These are phyloP conservation scores for Pleuronectes platessa DNA, from an alignment of 2,113 vertebrate genomes.

Conservation along the genomic window DNA sequence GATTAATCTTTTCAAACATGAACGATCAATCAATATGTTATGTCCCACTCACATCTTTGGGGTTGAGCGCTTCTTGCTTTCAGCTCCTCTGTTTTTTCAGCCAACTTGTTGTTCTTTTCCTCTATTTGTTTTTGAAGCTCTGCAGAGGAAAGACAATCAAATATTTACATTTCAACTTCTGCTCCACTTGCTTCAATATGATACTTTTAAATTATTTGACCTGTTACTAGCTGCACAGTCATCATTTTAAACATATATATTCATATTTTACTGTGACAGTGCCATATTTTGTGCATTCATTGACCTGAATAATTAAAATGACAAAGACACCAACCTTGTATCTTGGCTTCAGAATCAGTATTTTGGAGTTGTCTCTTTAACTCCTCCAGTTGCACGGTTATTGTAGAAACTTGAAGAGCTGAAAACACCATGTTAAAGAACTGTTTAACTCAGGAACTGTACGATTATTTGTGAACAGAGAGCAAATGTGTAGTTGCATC, in stretches of 20 bases:
- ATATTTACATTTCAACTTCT: too few relatives aligned
- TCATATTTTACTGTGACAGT: not conserved
- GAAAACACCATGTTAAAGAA: constrained; percentile 12
- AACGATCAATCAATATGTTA: not conserved
- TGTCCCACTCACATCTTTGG: constrained; percentile 38
- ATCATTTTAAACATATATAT: not conserved
- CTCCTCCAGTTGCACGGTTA: constrained; percentile 33
- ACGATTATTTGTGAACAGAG: not conserved
- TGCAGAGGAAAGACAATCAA: constrained; percentile 8
- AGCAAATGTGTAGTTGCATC: not conserved
- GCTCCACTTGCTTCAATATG: too few relatives aligned
- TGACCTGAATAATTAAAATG: not conserved
- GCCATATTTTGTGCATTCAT: not conserved
- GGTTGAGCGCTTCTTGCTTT: constrained; percentile 38
- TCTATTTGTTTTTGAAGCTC: constrained; percentile 46
- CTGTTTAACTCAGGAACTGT: not conserved
- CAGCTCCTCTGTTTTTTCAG: constrained; percentile 27
- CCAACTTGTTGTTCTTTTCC: constrained; percentile 35
- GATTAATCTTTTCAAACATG: not conserved
- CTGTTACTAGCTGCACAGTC: not conserved
- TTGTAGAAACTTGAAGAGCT: constrained; percentile 61
- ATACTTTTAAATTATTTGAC: not conserved
- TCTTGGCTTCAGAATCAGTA: constrained; percentile 25
- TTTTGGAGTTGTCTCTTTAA: constrained; percentile 31
- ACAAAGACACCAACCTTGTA: constrained; percentile 38